Evolutionary conservation across 64 coral and sea anemone species (phyloP), one percentile per base, ranked within the genome.

Genomic region (Astreopora myriophthalma): DNA sequence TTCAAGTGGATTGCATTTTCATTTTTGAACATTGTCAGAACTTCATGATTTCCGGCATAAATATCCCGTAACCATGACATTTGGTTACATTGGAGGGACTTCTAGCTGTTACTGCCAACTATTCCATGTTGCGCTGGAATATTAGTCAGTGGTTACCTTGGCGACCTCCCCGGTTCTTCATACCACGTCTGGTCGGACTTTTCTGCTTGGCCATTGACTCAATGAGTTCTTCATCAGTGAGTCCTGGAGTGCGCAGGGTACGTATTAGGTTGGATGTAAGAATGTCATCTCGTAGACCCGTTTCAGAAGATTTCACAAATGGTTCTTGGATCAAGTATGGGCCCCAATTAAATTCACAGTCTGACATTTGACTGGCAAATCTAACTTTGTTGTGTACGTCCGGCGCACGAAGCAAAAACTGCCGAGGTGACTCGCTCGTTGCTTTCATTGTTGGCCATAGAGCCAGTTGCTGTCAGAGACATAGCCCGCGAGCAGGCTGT

Each of bases 51-150:
- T 26, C 49, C 8, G 23, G 49, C 55, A 85, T 78, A 74, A 24
- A 12, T 92, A 74, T 66, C 58, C 48, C 49, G 71, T 51, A 85
- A 80, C 67, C 52, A 73, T n/a, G n/a, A n/a, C n/a, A n/a, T n/a
- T n/a, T n/a, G n/a, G n/a, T 81, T 74, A 85, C 67, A 92, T 81
- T 5, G 26, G 72, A 31, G 89, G 89, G 77, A 91, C 76, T 20
- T 91, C 23, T 62, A 42, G 26, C 48, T 69, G 66, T 52, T 84
- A 65, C 81, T 91, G 37, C 73, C 44, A 80, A 73, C 90, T 82
- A 92, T 61, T 82, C 84, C 69, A 65, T 76, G 79, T 92, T 69
- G 79, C 90, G 71, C 79, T 20, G 69, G 84, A 75, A 85, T 92
- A 84, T 80, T 70, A 49, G 78, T 52, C 24, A 74, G 10, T 58